Conservation (phyloP, 2,113 vertebrate species). For the Cyanoliseus patagonus region DNA sequence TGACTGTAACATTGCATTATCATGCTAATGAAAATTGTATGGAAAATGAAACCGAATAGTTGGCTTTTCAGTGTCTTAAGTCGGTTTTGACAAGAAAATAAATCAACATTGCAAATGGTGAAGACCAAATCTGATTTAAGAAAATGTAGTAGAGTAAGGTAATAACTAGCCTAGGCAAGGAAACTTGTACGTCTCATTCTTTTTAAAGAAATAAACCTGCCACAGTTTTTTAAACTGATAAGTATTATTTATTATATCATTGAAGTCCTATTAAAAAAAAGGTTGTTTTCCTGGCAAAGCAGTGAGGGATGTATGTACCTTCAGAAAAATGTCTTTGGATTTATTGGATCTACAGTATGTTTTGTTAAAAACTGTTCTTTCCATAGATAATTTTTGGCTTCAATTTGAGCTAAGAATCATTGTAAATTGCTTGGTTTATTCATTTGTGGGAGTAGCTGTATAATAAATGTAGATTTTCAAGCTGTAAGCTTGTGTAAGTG, state of each 20-base stretch:
- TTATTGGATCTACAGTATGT: not conserved
- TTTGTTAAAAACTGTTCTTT: not conserved
- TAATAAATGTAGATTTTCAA: not conserved
- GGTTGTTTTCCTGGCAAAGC: not conserved
- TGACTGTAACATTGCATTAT: not conserved
- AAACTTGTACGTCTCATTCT: not conserved
- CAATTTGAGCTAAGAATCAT: not conserved
- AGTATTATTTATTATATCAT: not conserved
- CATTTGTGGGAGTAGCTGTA: not conserved
- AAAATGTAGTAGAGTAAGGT: not conserved
- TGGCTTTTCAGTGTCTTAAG: not conserved
- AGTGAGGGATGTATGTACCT: not conserved
- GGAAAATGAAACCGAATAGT: not conserved
- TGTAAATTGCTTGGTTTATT: not conserved
- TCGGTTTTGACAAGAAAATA: conserved; percentile 5
- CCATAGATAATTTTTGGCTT: not conserved
- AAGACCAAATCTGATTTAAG: not conserved
- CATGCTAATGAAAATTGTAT: not conserved
- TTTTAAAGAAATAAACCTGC: not conserved
- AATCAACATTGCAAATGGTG: not conserved
- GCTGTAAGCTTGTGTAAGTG: not conserved
- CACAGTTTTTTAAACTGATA: not conserved
- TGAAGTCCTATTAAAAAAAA: not conserved
- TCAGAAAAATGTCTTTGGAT: not conserved
- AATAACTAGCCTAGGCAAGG: not conserved